phyloP scores from a whole-genome alignment of 2,113 vertebrate species.

The Crotalus horridus region DNA sequence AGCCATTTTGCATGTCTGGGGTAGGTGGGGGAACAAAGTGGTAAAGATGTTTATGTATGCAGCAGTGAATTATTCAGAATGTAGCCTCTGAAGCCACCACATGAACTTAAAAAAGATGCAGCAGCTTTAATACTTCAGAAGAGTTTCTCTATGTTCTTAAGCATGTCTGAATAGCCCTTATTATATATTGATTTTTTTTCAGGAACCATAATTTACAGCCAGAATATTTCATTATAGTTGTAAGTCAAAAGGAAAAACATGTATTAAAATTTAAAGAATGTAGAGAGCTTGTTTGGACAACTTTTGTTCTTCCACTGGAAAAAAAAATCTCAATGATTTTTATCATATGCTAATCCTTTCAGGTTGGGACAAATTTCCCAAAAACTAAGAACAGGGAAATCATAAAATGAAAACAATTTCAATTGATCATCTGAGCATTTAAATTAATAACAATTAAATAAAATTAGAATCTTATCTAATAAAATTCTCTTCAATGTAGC shows the following conservation, averaged over 20 bases:
- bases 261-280: slow-evolving; percentile 31
- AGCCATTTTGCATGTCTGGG: background rate
- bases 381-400: background rate
- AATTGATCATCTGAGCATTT: background rate
- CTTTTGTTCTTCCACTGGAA: slow-evolving; percentile 26
- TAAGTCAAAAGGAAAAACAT: slow-evolving; percentile 38
- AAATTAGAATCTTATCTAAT: background rate
- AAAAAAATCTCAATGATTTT: slow-evolving; percentile 32
- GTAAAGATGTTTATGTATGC: background rate
- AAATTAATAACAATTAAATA: background rate
- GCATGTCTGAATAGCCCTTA: background rate
- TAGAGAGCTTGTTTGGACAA: slow-evolving; percentile 55
- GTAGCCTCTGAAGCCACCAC: background rate
- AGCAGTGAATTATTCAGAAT: background rate
- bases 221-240: slow-evolving; percentile 47
- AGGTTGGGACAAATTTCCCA: background rate
- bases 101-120: background rate
- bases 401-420: background rate
- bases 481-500: slow-evolving; percentile 54
- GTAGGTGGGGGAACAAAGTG: background rate
- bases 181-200: slow-evolving; percentile 25
- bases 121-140: background rate
- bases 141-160: background rate
- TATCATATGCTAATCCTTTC: background rate
- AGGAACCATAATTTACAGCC: slow-evolving; percentile 59